Evolutionary conservation across 2,888 invertebrate genomes (phyloP), one percentile per base, ranked within the genome.

Genomic region (Helobdella robusta): DNA sequence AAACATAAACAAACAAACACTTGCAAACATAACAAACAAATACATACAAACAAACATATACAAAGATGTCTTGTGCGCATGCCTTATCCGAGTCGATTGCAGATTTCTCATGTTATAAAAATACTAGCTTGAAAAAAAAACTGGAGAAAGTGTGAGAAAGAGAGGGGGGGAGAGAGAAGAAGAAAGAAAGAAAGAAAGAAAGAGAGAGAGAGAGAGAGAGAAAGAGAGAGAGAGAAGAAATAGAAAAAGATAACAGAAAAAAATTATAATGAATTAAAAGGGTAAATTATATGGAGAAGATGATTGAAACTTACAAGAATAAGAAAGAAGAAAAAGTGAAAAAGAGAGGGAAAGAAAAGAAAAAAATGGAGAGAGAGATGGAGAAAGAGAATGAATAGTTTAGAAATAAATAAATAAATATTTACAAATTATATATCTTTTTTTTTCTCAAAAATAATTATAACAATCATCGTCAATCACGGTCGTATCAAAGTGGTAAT

Each of bases 161-260:
- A n/a, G 44, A 40, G n/a, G 11, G 44, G 44, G 44, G n/a, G n/a
- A 40, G 23, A 8, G 20, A 58, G 34, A 23, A 11, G 58, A 28
- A 30, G 34, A 58, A 20, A 20, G 20, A 11, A 58, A 32, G 28
- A 58, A 58, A 11, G 23, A 8, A 30, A 58, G 32, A 20, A 20
- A 58, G 58, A 58, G 32, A 30, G 32, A 58, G 58, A 58, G 32
- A 23, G 32, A 58, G 58, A 58, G 32, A 30, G 32, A 58, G 58
- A 32, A 11, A 30, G 23, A 58, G 58, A 58, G 32, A 30, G 11
- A 30, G 58, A 32, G 11, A 23, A n/a, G n/a, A 58, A 32, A 11
- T 11, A 58, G 34, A 25, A 30, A 32, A 58, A 58, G 58, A 30
- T 15, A 11, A 58, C 8, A 23, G 11, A 30, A 11, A 52, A 23